Evolutionary conservation across 2,888 invertebrate genomes (phyloP).

Genomic region (Meteorus colon): DNA sequence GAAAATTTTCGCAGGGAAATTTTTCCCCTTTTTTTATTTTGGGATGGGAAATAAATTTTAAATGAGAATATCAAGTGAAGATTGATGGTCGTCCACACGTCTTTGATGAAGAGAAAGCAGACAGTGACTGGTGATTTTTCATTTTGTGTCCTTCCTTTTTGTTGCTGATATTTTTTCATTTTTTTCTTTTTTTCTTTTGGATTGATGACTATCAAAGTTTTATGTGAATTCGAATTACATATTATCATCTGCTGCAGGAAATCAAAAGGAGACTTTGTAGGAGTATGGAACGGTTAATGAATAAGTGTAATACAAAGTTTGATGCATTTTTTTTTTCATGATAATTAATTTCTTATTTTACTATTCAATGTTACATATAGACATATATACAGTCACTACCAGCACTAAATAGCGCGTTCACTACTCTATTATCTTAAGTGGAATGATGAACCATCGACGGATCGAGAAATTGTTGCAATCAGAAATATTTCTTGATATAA

Average conservation of each 20-base stretch:
- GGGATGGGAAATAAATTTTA: constrained; percentile 20
- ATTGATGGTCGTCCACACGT: constrained; percentile 36
- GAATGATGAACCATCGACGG: constrained; percentile 30
- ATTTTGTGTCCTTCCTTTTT: constrained; percentile 41
- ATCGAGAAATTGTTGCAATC: neutral
- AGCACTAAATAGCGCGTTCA: constrained; percentile 62
- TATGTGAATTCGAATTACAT: constrained; percentile 23
- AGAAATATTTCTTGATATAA: neutral
- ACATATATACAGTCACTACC: constrained; percentile 72
- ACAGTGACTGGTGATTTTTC: constrained; percentile 38
- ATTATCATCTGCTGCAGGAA: constrained; percentile 18
- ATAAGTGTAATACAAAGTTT: constrained; percentile 17
- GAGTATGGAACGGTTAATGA: neutral
- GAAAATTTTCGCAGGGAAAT: constrained; percentile 53
- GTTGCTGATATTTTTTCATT: neutral
- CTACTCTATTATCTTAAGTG: constrained; percentile 54
- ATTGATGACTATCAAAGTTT: constrained; percentile 2
- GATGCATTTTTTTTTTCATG: constrained; percentile 48
- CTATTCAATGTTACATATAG: constrained; percentile 71
- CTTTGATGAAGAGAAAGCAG: constrained; percentile 40
- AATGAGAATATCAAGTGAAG: constrained; percentile 9
- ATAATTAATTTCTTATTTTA: constrained; percentile 55
- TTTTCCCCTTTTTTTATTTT: neutral
- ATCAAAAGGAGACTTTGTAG: constrained; percentile 1
- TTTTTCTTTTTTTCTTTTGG: constrained; percentile 18